These are phyloP conservation scores for Mustela erminea DNA, from an alignment of 2,797 vertebrate genomes.

Conservation along the genomic window DNA sequence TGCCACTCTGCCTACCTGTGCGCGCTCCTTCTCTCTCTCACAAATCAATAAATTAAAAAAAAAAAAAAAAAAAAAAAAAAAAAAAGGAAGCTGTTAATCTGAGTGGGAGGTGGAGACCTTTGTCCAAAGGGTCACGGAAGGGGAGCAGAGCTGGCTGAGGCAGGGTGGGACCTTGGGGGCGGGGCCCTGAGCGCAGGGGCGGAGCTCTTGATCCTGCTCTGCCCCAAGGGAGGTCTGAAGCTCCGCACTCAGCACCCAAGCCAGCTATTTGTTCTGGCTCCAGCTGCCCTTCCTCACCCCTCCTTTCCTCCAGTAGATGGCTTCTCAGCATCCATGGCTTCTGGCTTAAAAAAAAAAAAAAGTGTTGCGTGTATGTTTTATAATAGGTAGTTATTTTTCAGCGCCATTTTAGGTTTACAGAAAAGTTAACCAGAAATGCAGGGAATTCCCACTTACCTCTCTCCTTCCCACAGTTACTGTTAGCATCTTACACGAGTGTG, in stretches of 20 bases:
- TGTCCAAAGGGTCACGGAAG: background rate
- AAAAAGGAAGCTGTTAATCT: background rate
- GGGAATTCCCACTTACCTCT: background rate
- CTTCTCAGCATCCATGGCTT: background rate
- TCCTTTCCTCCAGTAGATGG: background rate
- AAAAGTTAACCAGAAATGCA: constrained; percentile 9
- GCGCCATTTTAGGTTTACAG: background rate
- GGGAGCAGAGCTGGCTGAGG: background rate
- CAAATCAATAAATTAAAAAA: no score
- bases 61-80: background rate
- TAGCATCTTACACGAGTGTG: background rate
- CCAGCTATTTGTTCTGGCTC: background rate
- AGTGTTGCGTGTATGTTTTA: background rate
- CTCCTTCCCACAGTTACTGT: background rate
- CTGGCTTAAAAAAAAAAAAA: no score
- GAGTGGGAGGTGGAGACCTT: background rate
- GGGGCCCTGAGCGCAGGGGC: background rate
- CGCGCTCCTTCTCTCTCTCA: no score
- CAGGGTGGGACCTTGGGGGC: background rate
- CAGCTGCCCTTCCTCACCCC: background rate
- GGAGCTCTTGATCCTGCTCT: background rate
- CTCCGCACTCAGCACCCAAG: background rate
- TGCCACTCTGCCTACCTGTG: no score
- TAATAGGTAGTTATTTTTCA: background rate
- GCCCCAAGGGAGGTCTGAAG: background rate